Base-by-base conservation (phyloP, 2,888 invertebrate genomes). In the Dromius quadrimaculatus region DNA sequence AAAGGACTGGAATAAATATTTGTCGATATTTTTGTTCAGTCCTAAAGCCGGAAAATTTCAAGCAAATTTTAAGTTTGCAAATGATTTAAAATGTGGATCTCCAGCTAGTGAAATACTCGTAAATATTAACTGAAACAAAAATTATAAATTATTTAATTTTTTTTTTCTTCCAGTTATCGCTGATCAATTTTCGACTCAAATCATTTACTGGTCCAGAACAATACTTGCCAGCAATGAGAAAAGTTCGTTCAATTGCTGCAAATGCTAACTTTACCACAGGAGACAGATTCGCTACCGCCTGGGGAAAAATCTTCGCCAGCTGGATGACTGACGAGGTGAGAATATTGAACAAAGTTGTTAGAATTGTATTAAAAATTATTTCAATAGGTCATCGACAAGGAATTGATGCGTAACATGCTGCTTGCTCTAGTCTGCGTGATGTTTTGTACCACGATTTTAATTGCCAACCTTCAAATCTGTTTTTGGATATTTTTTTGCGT, bases 241-340 rank as follows among this genome's bases (percentile, higher is more conserved):
- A 82, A 71, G 83, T 89, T 0, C 88, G 88, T 78, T 73, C 82
- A 63, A 78, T 90, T 13, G 86, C 89, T 0, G 84, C 85, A 71
- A 80, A 84, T 5, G 81, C 86, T 0, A 85, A 88, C 76, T 86
- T 92, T 71, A 85, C 86, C 2, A 84, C 87, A 2, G 88, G 87
- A 1, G 86, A 88, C 74, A 85, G 85, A 23, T 88, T 88, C 80
- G 85, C 87, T 1, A 89, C 89, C 57, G 87, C 89, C 1, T 92
- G 92, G 92, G 88, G 90, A 6, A 88, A 88, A 81, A 86, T 86
- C 62, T 92, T 91, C 77, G 89, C 88, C 5, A 87, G 89, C 74
- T 92, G 92, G 92, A 89, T 89, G 41, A 92, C 92, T 0, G 92
- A 92, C 78, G 92, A 92, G 83, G 86, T 90, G 76, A 72, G n/a